phyloP scores from a whole-genome alignment of 2,113 vertebrate genomes.

The Anthoscopus minutus region DNA sequence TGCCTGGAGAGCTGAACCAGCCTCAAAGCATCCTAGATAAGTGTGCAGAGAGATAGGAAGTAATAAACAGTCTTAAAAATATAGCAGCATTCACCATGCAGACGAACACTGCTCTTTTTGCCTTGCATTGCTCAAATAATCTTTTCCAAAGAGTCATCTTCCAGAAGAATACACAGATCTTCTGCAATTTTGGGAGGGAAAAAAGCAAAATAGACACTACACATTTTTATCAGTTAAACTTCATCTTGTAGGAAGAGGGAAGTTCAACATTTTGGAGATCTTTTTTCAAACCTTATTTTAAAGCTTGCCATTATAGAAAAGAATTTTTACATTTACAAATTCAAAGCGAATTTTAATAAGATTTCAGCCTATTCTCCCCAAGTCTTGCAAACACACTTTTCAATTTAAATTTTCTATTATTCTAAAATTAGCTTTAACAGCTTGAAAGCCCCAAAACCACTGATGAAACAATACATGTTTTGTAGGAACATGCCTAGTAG shows the following conservation, averaged over 20 bases:
- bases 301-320: neutral
- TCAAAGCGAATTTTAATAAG: neutral
- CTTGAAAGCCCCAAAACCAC: neutral
- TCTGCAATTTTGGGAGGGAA: rapidly evolving
- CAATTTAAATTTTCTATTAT: neutral
- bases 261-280: neutral
- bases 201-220: neutral
- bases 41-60: neutral
- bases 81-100: neutral
- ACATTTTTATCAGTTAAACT: neutral
- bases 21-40: neutral
- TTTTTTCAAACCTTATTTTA: neutral
- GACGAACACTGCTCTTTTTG: neutral
- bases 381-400: neutral
- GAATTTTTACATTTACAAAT: neutral
- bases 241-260: neutral
- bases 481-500: neutral
- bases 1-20: neutral
- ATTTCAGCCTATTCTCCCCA: neutral
- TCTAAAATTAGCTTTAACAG: neutral
- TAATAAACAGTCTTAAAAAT: neutral
- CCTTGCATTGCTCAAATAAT: neutral
- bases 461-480: neutral
- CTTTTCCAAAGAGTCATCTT: neutral
- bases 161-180: neutral